phyloP scores from a whole-genome alignment of 2,888 invertebrate genomes.

The Chaetoderma sp. region DNA sequence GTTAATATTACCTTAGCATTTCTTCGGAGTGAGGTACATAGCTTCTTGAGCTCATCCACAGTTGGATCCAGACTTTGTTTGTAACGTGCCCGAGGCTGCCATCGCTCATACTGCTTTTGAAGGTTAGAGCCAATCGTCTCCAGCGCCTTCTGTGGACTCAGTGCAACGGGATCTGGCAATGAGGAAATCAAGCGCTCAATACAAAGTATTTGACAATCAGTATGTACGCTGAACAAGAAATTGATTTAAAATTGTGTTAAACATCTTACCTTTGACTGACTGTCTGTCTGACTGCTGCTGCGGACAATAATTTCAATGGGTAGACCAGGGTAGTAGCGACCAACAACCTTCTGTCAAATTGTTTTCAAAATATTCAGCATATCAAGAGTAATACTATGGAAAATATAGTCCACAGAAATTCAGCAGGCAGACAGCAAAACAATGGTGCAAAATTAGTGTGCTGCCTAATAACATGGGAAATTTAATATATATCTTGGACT shows the following conservation, averaged over 20 bases:
- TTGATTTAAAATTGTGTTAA: too few relatives aligned
- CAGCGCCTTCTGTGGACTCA: constrained; percentile 91
- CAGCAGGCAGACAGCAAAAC: background rate
- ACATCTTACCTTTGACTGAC: too few relatives aligned
- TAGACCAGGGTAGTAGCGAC: constrained; percentile 2
- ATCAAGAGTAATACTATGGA: too few relatives aligned
- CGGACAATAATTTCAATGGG: too few relatives aligned
- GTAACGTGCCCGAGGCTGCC: constrained; percentile 96
- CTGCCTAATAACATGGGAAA: too few relatives aligned
- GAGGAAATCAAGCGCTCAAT: background rate
- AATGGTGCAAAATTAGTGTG: background rate
- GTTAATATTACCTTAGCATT: constrained; percentile 82
- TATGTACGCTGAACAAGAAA: too few relatives aligned
- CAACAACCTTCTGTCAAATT: too few relatives aligned
- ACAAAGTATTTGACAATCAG: background rate
- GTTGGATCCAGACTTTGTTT: constrained; percentile 98
- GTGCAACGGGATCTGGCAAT: constrained; percentile 78
- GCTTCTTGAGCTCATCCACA: constrained; percentile 96
- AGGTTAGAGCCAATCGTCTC: constrained; percentile 91
- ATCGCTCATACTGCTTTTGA: constrained; percentile 96
- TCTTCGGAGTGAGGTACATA: constrained; percentile 91
- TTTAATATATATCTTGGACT: too few relatives aligned
- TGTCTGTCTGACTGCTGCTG: too few relatives aligned
- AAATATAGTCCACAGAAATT: too few relatives aligned
- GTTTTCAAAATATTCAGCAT: too few relatives aligned